phyloP scores from a whole-genome alignment of 2,113 vertebrate species.

The Carollia perspicillata region DNA sequence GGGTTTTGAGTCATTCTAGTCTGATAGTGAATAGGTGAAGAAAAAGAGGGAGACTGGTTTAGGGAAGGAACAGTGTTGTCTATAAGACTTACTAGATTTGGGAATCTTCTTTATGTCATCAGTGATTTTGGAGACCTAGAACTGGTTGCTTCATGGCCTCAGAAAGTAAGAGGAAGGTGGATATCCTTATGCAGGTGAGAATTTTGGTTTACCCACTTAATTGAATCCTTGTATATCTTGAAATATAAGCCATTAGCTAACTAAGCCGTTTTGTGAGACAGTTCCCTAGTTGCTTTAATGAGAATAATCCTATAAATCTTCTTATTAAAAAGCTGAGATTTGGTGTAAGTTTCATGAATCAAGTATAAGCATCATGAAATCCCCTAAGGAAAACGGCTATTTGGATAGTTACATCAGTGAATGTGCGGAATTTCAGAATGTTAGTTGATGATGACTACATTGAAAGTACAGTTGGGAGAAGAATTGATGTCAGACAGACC shows the following conservation, averaged over 20 bases:
- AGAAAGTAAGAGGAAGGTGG: not conserved
- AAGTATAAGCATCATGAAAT: not conserved
- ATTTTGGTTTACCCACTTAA: not conserved
- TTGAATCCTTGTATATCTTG: not conserved
- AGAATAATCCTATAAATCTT: not conserved
- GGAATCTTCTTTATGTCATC: not conserved
- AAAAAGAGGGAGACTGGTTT: not conserved
- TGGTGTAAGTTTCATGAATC: not conserved
- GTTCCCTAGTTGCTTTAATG: not conserved
- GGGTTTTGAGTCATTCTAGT: not conserved
- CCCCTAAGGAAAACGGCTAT: not conserved
- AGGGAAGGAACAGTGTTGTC: not conserved
- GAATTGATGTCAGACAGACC: not conserved
- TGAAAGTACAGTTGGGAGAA: not conserved
- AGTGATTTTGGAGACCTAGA: not conserved
- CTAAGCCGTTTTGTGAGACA: not conserved
- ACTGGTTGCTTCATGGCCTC: not conserved
- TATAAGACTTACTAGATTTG: not conserved
- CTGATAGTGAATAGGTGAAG: not conserved
- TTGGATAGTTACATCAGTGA: not conserved
- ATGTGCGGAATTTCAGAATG: not conserved
- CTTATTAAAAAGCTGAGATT: not conserved
- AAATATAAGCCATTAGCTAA: slow-evolving; percentile 6
- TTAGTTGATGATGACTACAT: not conserved
- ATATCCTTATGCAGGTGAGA: not conserved